Base-by-base conservation (phyloP, 2,113 vertebrate species). In the Pedionomus torquatus region DNA sequence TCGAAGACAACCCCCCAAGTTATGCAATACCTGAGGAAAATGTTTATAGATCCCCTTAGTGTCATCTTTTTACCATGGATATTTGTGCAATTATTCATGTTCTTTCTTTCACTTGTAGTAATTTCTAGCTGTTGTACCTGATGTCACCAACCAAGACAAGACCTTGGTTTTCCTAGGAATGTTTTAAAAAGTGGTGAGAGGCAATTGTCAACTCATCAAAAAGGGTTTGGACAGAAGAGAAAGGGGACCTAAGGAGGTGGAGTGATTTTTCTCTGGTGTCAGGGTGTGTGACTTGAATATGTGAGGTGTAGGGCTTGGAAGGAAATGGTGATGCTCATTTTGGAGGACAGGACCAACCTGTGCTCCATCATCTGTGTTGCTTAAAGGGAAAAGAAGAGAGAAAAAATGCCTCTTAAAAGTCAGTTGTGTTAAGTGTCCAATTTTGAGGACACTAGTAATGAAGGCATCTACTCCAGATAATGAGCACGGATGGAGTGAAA, bases 241-340 rank as follows among this genome's bases (percentile, higher is more conserved):
- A 57, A 28, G 13, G 14, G 49, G 41, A 1, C 9, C 30, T 7
- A 51, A 19, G 26, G 43, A 60, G 11, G 25, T 30, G 46, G 68
- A 58, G 5, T 2, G 43, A 65, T 35, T 76, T 46, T 10, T 6
- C 26, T 37, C 28, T 15, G 23, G 46, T 52, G 41, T 58, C 2
- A 1, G 39, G 4, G 1, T 11, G 6, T 35, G 11, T 54, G 48
- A 39, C 11, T 58, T 33, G 35, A 19, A 15, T 7, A 1, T 13
- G 37, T 10, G 78, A 66, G 4, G 5, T 2, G 7, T 21, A 57
- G n/a, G 61, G 20, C 10, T 35, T 5, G 43, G 43, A 57, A 63
- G 10, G 20, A 23, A 46, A 13, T 0, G 0, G 4, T 9, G 31
- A 39, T 6, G 7, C 0, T 12, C 20, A 4, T 55, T 82, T 48